Evolutionary conservation across 2,888 invertebrate genomes (phyloP), one percentile per base, ranked within the genome.

Genomic region (Hylaea fasciaria): DNA sequence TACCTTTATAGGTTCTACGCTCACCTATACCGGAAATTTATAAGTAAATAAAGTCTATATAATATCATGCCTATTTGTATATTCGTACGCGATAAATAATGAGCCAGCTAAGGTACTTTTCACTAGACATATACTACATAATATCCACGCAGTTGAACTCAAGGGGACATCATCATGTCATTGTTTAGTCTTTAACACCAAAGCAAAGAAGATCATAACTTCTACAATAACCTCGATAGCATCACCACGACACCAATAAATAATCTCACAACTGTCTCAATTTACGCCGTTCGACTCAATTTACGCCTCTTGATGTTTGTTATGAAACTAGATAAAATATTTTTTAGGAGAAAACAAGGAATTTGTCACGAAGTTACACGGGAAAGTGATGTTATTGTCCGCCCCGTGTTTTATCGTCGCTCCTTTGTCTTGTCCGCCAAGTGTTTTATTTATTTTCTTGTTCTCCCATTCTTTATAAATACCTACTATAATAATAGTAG

Each of bases 361-460:
- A 56, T 56, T 57, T 56, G 48, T 66, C 63, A 17, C 43, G 50
- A 58, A 62, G 64, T 66, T 64, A 57, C 61, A 67, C 63, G 57
- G 62, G 13, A 62, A 56, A 51, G 44, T 28, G 55, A 51, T 61
- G 62, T 66, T 65, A 57, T 67, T 51, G 51, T 57, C 40, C 50
- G 5, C 13, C 57, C 35, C 48, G 48, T 39, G 54, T 67, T 64
- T 68, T 67, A 64, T 70, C 39, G 29, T 37, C 11, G 35, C 14
- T 44, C 44, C 53, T 45, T 51, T 58, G 49, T 65, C 56, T 59
- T 58, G 49, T 65, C 56, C 57, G 55, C 12, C 44, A 35, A 43
- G 49, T 60, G 17, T 17, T 55, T 56, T 44, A 46, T 22, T 47
- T 10, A 39, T 50, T 37, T 2, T 16, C 52, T 62, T 46, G 56